Base-by-base conservation (phyloP, 1,140 invertebrate species). In the Camponotus vicinus region DNA sequence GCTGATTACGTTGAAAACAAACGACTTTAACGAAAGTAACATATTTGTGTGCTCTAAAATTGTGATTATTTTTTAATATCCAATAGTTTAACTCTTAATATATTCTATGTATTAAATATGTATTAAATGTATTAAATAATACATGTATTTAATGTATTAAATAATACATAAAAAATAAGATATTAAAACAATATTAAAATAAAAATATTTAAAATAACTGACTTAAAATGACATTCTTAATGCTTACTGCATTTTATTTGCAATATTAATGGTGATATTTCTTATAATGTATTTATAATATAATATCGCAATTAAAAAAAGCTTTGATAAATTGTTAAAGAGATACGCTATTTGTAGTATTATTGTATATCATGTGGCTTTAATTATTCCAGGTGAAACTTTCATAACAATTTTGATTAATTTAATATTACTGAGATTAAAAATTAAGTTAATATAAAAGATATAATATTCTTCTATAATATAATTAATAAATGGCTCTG, bases 381-480 rank as follows among this genome's bases (percentile, higher is more conserved):
- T 55, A 27, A 76, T 15, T 34, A 2, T 59, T 57, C 21, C 9
- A 34, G 11, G 15, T 32, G 9, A 73, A 27, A 76, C 6, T 77
- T 76, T 76, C 2, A 13, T 9, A 40, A 6, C 15, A 64, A 11
- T 40, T 86, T 66, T 79, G 57, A 64, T 86, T 64, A 86, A 86
- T 49, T 37, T 37, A n/a, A 69, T 71, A 27, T 71, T 34, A 71
- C 37, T 55, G 42, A 45, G 42, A 45, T 45, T 45, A 45, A 11
- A 45, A 55, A 55, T 27, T 27, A 13, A 52, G 27, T 71, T 18
- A 71, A 55, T 55, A 52, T 70, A 49, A 59, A 45, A 45, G 11
- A 42, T 7, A 45, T 45, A 45, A 9, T 11, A 45, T 45, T 45
- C 42, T 45, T 11, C 9, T 45, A 55, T 66, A 27, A 27, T 27